phyloP scores from a whole-genome alignment of 2,113 vertebrate species.

The Aphyosemion australe region DNA sequence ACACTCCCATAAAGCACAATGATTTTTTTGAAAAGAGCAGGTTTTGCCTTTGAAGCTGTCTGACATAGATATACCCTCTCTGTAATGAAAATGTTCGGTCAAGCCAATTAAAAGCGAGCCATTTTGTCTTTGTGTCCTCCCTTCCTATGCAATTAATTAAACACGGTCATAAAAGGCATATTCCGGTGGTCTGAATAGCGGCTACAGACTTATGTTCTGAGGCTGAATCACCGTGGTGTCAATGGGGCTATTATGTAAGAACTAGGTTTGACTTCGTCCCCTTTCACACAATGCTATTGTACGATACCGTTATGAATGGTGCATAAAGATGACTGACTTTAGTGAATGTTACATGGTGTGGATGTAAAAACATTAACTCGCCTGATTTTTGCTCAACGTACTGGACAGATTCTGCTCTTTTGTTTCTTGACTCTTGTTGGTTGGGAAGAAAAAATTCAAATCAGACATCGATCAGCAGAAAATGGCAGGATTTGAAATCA shows the following conservation, averaged over 20 bases:
- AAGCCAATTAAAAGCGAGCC: constrained; percentile 77
- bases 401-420: too few species aligned
- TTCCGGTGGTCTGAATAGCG: constrained; percentile 70
- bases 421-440: not conserved
- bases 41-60: constrained; percentile 65
- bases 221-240: constrained; percentile 70
- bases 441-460: not conserved
- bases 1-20: constrained; percentile 47
- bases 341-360: constrained; percentile 64
- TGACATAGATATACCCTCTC: constrained; percentile 60
- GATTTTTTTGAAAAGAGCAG: constrained; percentile 58
- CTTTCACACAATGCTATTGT: constrained; percentile 72
- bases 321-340: constrained; percentile 70
- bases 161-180: constrained; percentile 74
- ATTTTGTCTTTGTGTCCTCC: constrained; percentile 76
- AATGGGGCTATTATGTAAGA: constrained; percentile 73
- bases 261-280: constrained; percentile 67
- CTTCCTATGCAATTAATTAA: constrained; percentile 77
- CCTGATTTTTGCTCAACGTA: not conserved
- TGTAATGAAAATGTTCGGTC: constrained; percentile 77
- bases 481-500: too few species aligned
- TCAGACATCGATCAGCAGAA: too few species aligned
- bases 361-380: constrained; percentile 40
- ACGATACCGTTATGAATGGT: constrained; percentile 62
- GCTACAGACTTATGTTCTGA: constrained; percentile 55